Evolutionary conservation across 2,797 vertebrate species (phyloP).

Genomic region (Paedocypris micromegethes): DNA sequence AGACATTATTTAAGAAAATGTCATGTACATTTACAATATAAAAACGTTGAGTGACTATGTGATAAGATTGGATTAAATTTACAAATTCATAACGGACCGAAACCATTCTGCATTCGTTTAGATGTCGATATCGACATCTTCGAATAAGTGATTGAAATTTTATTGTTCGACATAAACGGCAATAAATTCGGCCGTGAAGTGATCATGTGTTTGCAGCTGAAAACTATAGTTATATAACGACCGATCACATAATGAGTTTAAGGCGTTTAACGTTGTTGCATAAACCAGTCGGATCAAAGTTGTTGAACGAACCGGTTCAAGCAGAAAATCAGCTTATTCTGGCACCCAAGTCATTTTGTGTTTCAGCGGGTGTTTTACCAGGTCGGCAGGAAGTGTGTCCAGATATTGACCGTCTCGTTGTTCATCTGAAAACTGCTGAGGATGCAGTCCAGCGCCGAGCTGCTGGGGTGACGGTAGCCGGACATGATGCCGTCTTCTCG

Average conservation of each 20-base stretch:
- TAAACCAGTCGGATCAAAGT: not conserved
- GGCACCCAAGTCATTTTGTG: not conserved
- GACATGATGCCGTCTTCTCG: conserved; percentile 84
- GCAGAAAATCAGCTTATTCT: conserved; percentile 11
- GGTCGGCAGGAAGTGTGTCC: conserved; percentile 86
- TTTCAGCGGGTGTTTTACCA: conserved; percentile 60
- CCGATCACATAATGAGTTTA: not conserved
- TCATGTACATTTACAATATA: no score
- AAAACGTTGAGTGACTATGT: no score
- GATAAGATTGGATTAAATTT: no score
- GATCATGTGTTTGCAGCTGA: no score
- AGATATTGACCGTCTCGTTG: conserved; percentile 87
- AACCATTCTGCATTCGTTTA: no score
- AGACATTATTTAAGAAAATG: no score
- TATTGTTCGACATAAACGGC: no score
- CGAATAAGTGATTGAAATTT: no score
- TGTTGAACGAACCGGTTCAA: conserved; percentile 9
- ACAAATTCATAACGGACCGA: no score
- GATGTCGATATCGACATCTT: no score
- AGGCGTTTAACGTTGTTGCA: not conserved
- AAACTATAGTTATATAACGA: no score
- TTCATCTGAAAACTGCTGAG: conserved; percentile 88
- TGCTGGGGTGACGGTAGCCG: conserved; percentile 80
- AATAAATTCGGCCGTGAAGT: no score
- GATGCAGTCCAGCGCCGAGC: conserved; percentile 82